phyloP scores from a whole-genome alignment of 1,140 invertebrate species.

The Microplitis mediator region DNA sequence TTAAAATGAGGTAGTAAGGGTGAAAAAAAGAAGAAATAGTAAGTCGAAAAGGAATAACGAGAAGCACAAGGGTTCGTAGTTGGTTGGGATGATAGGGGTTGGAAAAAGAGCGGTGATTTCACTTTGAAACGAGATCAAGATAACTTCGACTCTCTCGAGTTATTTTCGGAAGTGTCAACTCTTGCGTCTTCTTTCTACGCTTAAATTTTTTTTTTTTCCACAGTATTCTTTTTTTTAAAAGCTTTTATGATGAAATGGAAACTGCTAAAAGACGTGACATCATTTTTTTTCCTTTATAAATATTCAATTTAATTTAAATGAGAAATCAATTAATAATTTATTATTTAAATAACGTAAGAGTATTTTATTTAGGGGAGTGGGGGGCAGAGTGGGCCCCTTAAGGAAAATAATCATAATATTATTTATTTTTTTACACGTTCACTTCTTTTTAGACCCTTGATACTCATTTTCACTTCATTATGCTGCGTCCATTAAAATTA shows the following conservation, averaged over 20 bases:
- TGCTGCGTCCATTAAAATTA: too few species aligned
- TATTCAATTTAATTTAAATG: too few species aligned
- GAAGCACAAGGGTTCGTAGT: background rate
- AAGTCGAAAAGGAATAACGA: background rate
- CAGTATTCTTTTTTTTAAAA: background rate
- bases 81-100: background rate
- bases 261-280: too few species aligned
- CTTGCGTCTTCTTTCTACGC: background rate
- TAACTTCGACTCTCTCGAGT: constrained; percentile 5
- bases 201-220: background rate
- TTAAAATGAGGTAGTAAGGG: constrained; percentile 6
- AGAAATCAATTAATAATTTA: too few species aligned
- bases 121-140: constrained; percentile 2
- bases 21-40: constrained; percentile 25
- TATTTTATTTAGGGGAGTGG: too few species aligned
- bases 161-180: constrained; percentile 15
- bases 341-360: too few species aligned
- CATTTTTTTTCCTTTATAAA: too few species aligned
- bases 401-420: too few species aligned
- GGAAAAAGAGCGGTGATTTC: background rate
- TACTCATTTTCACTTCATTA: too few species aligned
- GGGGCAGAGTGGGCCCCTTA: too few species aligned
- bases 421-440: too few species aligned
- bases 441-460: too few species aligned
- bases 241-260: background rate